phyloP scores from a whole-genome alignment of 2,797 vertebrate species.

The Poecile montanus region DNA sequence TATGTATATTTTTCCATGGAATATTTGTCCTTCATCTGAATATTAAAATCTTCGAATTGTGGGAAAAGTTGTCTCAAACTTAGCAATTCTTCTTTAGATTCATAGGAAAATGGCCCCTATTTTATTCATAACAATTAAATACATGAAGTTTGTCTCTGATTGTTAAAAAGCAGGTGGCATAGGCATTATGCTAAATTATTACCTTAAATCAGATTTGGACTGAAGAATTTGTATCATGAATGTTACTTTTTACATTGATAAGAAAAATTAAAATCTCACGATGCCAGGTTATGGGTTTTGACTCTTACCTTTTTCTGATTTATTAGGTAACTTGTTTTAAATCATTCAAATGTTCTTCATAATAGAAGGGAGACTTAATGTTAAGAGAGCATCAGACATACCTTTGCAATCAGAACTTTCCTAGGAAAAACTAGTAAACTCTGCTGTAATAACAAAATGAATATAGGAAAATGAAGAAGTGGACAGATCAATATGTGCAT shows the following conservation, averaged over 20 bases:
- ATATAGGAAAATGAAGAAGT: not conserved
- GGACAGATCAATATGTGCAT: not conserved
- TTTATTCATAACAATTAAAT: not conserved
- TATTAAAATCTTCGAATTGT: not conserved
- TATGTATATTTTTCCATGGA: not conserved
- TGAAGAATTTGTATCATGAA: not conserved
- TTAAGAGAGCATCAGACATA: not conserved
- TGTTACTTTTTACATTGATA: not conserved
- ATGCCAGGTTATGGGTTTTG: not conserved
- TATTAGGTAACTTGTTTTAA: not conserved
- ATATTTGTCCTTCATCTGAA: not conserved
- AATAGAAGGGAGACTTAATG: not conserved
- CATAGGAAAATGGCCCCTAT: not conserved
- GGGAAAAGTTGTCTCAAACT: not conserved
- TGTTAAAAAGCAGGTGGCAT: not conserved
- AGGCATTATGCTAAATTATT: not conserved
- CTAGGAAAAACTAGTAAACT: not conserved
- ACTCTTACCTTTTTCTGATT: not conserved
- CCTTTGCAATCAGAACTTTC: not conserved
- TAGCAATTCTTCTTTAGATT: not conserved
- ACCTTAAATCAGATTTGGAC: not conserved
- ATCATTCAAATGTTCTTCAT: not conserved
- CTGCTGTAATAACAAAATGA: not conserved
- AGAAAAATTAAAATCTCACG: not conserved
- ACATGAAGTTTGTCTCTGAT: not conserved